Conservation (phyloP, 2,113 vertebrate species). For the Halichoerus grypus region DNA sequence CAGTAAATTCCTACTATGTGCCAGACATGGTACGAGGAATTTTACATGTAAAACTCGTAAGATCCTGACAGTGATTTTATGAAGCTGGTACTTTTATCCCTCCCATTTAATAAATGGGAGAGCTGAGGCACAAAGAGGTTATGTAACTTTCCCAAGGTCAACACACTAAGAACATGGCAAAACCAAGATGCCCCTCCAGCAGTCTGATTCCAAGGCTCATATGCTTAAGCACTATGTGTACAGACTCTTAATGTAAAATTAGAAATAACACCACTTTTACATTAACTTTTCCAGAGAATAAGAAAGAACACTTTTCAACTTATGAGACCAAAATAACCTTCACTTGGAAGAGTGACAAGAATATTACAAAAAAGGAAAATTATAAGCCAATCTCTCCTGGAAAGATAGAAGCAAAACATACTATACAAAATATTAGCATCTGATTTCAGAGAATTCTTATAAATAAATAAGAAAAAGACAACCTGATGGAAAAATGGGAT, state of each 20-base stretch:
- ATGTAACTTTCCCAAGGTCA: background rate
- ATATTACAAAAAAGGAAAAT: background rate
- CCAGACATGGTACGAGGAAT: background rate
- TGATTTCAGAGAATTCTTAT: conserved; percentile 41
- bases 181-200: background rate
- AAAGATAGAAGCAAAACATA: conserved; percentile 17
- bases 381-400: background rate
- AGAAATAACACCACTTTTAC: background rate
- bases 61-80: background rate
- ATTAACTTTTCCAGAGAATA: background rate
- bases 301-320: background rate
- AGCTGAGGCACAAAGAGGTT: background rate
- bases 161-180: background rate
- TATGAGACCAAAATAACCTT: background rate
- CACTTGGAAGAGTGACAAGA: conserved; percentile 28
- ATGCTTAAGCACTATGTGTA: background rate
- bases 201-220: background rate
- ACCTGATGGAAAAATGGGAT: background rate
- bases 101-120: background rate
- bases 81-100: background rate
- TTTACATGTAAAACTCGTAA: background rate
- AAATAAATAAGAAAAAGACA: conserved; percentile 14
- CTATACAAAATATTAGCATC: background rate
- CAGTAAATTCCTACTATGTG: background rate
- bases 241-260: conserved; percentile 7